Evolutionary conservation across 2,113 vertebrate species (phyloP).

Genomic region (Phasianus colchicus): DNA sequence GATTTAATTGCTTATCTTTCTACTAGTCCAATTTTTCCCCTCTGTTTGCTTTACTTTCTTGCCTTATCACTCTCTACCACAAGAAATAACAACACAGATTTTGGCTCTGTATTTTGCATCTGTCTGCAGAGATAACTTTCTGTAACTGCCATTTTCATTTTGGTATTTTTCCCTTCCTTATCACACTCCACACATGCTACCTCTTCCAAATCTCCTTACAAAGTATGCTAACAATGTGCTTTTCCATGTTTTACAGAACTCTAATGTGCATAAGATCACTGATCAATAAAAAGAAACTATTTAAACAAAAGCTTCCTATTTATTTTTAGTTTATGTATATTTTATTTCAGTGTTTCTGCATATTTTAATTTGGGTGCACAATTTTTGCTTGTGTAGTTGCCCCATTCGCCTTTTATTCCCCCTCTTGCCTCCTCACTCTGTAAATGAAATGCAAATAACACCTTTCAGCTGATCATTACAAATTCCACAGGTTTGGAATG

Average conservation of each 20-base stretch:
- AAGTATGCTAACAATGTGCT: constrained; percentile 43
- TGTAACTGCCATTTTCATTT: constrained; percentile 39
- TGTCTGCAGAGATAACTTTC: constrained; percentile 65
- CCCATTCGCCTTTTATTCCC: not conserved
- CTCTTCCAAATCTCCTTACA: constrained; percentile 51
- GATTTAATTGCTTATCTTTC: constrained; percentile 46
- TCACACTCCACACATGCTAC: constrained; percentile 14
- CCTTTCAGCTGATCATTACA: not conserved
- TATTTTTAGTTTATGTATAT: not conserved
- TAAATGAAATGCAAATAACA: constrained; percentile 18
- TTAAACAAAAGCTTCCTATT: not conserved
- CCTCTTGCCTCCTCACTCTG: not conserved
- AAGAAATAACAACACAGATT: constrained; percentile 53
- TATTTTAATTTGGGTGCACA: not conserved
- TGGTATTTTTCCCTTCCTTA: constrained; percentile 58
- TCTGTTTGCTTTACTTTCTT: constrained; percentile 36
- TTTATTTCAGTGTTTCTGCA: not conserved
- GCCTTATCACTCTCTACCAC: constrained; percentile 48
- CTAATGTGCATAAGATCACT: not conserved
- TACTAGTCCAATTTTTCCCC: not conserved
- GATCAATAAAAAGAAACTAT: constrained; percentile 29
- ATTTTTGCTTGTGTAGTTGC: not conserved
- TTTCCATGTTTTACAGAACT: constrained; percentile 17
- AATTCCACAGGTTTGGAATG: not conserved
- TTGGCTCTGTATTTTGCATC: constrained; percentile 46